These are phyloP conservation scores for Rotaria macrura DNA, from an alignment of 2,888 invertebrate species.

Conservation along the genomic window DNA sequence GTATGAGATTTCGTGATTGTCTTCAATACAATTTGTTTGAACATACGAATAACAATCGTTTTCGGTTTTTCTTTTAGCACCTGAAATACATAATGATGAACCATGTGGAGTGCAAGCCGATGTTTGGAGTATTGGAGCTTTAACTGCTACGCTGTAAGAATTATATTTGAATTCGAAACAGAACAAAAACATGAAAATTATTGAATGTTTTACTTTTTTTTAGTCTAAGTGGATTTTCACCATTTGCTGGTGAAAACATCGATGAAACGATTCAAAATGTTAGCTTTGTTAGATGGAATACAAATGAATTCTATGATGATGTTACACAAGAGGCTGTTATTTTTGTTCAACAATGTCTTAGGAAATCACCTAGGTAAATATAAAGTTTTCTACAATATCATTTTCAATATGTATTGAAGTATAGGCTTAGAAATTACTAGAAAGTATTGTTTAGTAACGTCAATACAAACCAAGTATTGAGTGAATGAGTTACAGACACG, in stretches of 20 bases:
- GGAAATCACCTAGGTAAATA: conserved; percentile 74
- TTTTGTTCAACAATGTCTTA: conserved; percentile 88
- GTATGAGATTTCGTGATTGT: neutral
- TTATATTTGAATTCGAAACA: neutral
- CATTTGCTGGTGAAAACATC: conserved; percentile 71
- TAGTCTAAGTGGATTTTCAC: conserved; percentile 73
- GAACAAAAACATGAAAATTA: neutral
- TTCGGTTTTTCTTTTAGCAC: conserved; percentile 56
- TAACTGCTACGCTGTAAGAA: conserved; percentile 46
- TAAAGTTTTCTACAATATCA: conserved; percentile 9
- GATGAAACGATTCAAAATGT: conserved; percentile 80
- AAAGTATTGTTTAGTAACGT: too few species aligned
- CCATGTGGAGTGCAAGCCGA: conserved; percentile 68
- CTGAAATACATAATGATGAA: conserved; percentile 77
- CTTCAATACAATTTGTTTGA: too few species aligned
- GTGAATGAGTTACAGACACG: too few species aligned
- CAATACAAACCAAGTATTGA: too few species aligned
- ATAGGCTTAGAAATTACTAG: too few species aligned
- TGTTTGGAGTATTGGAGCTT: conserved; percentile 46
- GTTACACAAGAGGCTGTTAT: conserved; percentile 80
- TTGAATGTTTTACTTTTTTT: too few species aligned
- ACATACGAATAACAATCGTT: too few species aligned
- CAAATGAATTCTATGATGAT: conserved; percentile 84
- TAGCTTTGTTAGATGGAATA: conserved; percentile 76
- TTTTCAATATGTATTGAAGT: too few species aligned